Percentiles rank a stretch among this genome's conserved stretches.
Conservation (phyloP, 2,888 invertebrate species). For the Standfussiana lucernea region DNA sequence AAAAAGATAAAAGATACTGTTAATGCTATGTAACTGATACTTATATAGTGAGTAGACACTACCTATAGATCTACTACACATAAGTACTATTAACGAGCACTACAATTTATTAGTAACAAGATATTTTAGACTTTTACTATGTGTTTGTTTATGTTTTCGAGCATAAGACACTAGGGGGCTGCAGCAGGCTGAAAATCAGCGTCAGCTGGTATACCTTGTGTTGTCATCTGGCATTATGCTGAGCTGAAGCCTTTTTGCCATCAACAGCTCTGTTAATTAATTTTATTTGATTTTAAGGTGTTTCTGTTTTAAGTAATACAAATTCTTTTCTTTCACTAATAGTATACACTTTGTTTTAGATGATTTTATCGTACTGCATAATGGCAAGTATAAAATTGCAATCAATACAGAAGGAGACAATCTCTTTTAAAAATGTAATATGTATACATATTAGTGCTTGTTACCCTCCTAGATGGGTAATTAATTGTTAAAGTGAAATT, state of each 20-base stretch:
- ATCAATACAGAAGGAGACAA: not conserved
- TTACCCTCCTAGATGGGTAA: not conserved
- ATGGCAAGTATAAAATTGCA: not conserved
- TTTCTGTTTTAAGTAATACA: not conserved
- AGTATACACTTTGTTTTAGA: too few species aligned
- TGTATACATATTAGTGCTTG: not conserved
- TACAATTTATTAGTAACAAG: too few species aligned
- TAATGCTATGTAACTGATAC: not conserved
- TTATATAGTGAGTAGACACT: not conserved
- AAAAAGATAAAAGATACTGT: constrained; percentile 5
- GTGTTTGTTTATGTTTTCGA: not conserved
- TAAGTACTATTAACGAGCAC: too few species aligned
- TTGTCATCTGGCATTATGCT: not conserved
- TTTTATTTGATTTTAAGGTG: not conserved
- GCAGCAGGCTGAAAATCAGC: not conserved
- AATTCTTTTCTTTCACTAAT: too few species aligned
- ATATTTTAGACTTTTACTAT: not conserved
- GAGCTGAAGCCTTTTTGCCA: not conserved
- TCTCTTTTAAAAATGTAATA: not conserved
- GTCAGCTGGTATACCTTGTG: not conserved
- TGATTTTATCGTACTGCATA: too few species aligned
- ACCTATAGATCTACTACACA: too few species aligned
- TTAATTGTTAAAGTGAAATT: constrained; percentile 11
- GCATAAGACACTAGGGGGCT: not conserved
- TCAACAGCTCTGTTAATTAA: not conserved